A percentile compares a stretch with the other conserved stretches of the same genome.
phyloP scores from a whole-genome alignment of 1,140 invertebrate genomes.

The Hyles vespertilio region DNA sequence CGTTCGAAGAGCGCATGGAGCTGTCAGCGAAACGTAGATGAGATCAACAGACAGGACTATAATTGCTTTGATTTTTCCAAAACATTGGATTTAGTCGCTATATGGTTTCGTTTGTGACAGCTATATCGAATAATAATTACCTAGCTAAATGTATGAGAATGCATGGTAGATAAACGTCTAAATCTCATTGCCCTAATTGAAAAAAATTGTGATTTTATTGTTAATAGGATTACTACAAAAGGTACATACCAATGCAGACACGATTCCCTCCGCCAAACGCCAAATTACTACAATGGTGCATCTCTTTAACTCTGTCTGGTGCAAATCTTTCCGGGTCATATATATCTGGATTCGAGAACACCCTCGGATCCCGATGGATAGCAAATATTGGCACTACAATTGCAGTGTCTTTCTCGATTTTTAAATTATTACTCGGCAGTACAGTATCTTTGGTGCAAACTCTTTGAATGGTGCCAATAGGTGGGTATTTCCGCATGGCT shows the following conservation, averaged over 20 bases:
- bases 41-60: no score
- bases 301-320: conserved; percentile 54
- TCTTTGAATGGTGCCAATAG: conserved; percentile 60
- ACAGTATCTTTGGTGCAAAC: conserved; percentile 57
- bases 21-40: no score
- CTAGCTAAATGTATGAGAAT: no score
- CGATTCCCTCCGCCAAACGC: conserved; percentile 84
- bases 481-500: conserved; percentile 70
- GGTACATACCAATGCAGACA: conserved; percentile 76
- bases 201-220: no score
- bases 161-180: no score
- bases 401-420: conserved; percentile 65
- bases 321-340: conserved; percentile 80
- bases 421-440: conserved; percentile 56
- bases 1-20: no score
- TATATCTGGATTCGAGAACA: conserved; percentile 77
- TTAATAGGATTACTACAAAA: no score
- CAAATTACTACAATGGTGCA: conserved; percentile 76
- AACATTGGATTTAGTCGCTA: no score
- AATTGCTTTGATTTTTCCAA: no score
- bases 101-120: no score
- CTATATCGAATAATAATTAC: no score
- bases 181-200: no score
- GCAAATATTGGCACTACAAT: conserved; percentile 75
- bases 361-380: conserved; percentile 77